Base-by-base conservation (phyloP, 2,888 invertebrate genomes). In the Dynastes grantii region DNA sequence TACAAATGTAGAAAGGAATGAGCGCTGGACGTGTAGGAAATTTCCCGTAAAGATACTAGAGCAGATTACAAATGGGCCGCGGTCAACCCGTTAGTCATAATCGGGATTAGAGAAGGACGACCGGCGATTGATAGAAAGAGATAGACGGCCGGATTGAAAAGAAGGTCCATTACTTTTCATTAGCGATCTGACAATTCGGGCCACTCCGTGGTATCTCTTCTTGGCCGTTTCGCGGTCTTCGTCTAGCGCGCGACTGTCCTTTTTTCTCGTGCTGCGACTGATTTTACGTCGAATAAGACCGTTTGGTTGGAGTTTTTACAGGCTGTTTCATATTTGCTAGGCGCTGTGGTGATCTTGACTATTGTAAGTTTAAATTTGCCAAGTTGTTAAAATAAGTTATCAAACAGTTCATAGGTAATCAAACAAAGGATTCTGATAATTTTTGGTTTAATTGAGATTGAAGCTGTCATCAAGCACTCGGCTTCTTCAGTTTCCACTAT, bases 151-250 rank as follows among this genome's bases (percentile, higher is more conserved):
- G 73, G 78, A 80, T 78, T 81, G 81, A 83, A 84, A 84, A 83
- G 84, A 83, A 83, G 84, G 81, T 82, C 85, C 85, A 85, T 85
- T 84, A 85, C 83, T 85, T 85, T 84, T 85, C 84, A 85, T 85
- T 85, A 85, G 82, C 82, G 82, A 55, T 81, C 81, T 82, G 84
- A 84, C 84, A 84, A 83, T 84, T 81, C 82, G 70, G 81, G 79
- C 64, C 81, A 77, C 77, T 78, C 65, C 78, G 71, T 53, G 45
- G 68, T 76, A 65, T 77, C 55, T 53, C 37, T 68, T 68, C 68
- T 49, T 5, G 49, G n/a, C 16, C 9, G 11, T 1, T 11, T 49
- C 68, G 45, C 8, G 8, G 29, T 29, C 27, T 61, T 1, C 22
- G 29, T 61, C 29, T 9, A 22, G 6, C 6, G 45, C 13, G 61